Percentiles rank a stretch among this genome's conserved stretches.
Evolutionary conservation across 2,888 invertebrate genomes (phyloP).

Genomic region (Tinea trinotella): DNA sequence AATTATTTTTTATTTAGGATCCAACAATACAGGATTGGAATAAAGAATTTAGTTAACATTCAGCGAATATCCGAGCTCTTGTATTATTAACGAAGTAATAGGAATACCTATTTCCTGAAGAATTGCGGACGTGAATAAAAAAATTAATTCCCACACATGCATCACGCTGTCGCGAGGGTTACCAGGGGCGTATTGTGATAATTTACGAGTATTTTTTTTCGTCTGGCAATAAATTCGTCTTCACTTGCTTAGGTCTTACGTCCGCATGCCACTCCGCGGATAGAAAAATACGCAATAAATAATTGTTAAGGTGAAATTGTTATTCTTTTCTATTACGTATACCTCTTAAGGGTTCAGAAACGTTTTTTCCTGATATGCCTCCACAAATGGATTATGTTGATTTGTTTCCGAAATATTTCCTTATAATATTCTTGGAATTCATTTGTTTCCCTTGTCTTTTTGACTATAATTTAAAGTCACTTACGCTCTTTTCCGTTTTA

Average conservation of each 20-base stretch:
- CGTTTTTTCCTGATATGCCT: constrained; percentile 1
- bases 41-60: neutral
- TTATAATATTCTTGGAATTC: neutral
- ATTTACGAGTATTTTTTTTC: constrained; percentile 39
- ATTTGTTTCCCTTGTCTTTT: neutral
- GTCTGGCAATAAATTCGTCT: constrained; percentile 44
- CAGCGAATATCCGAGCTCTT: neutral
- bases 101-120: constrained; percentile 6
- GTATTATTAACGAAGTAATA: constrained; percentile 7
- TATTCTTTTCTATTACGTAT: constrained; percentile 20
- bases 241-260: constrained; percentile 29
- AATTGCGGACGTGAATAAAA: constrained; percentile 24
- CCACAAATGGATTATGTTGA: constrained; percentile 18
- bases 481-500: too few species aligned
- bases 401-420: constrained; percentile 16
- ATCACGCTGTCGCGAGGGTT: constrained; percentile 35
- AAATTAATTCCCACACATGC: constrained; percentile 42
- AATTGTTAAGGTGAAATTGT: constrained; percentile 22
- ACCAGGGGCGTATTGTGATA: constrained; percentile 30
- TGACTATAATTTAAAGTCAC: neutral
- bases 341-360: constrained; percentile 16
- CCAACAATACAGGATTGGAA: neutral
- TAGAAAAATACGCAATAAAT: constrained; percentile 22
- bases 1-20: too few species aligned
- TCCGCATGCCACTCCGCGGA: constrained; percentile 26